A percentile compares a stretch with the other conserved stretches of the same genome.
Evolutionary conservation across 2,888 invertebrate species (phyloP).

Genomic region (Phytoseiulus persimilis): DNA sequence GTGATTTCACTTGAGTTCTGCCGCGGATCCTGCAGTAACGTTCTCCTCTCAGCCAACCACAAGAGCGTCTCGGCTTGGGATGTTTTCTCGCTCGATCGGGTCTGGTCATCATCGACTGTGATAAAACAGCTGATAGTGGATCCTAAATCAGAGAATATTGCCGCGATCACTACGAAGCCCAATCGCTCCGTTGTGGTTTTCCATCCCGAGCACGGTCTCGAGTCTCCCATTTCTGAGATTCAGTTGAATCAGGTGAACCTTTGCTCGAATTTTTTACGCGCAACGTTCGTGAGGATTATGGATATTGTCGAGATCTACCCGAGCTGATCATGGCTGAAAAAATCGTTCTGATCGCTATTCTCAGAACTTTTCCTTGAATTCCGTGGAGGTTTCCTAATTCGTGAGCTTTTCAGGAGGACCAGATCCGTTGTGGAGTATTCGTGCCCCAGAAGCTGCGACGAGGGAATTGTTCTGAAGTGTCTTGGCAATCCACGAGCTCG

Average conservation of each 20-base stretch:
- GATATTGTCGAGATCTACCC: no score
- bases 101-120: not conserved
- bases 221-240: slow-evolving; percentile 7
- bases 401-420: not conserved
- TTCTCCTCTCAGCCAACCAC: not conserved
- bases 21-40: not conserved
- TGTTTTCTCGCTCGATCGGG: not conserved
- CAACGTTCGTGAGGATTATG: no score
- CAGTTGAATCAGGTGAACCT: not conserved
- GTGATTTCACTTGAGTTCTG: slow-evolving; percentile 8
- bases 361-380: not conserved
- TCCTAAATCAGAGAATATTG: slow-evolving; percentile 7
- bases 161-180: not conserved
- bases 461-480: not conserved
- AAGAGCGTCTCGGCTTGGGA: slow-evolving; percentile 11
- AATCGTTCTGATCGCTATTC: no score
- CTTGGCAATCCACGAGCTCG: slow-evolving; percentile 17
- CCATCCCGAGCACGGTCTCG: slow-evolving; percentile 8
- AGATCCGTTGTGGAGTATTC: slow-evolving; percentile 6
- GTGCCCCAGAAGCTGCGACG: slow-evolving; percentile 9
- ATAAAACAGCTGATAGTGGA: not conserved
- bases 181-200: not conserved
- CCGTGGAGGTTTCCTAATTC: not conserved
- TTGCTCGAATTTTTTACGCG: no score
- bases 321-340: no score